Percentiles rank a stretch among this genome's conserved stretches.
Evolutionary conservation across 2,113 vertebrate species (phyloP).

Genomic region (western clawed frog (Xenopus tropicalis)): UCB_Xtro_10.0 CM004443.2:183206501-183207000

Average conservation of each 20-base stretch:
- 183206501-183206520: constrained; percentile 7
- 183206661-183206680: constrained; percentile 24
- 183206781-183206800: background rate
- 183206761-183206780: background rate
- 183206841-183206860: background rate
- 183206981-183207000: too few species aligned
- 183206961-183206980: too few species aligned
- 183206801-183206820: background rate
- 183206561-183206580: constrained; percentile 42
- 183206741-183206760: background rate
- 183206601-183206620: constrained; percentile 41
- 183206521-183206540: constrained; percentile 5
- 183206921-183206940: background rate
- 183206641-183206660: constrained; percentile 32
- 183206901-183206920: background rate
- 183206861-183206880: background rate
- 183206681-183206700: constrained; percentile 26
- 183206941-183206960: too few species aligned
- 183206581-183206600: constrained; percentile 38
- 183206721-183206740: constrained; percentile 18
- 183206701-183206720: constrained; percentile 28
- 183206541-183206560: constrained; percentile 16
- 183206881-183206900: background rate
- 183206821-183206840: background rate
- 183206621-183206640: constrained; percentile 41